Percentiles rank a stretch among this genome's conserved stretches.
These are phyloP conservation scores for Dicerorhinus sumatrensis DNA, from an alignment of 2,113 vertebrate genomes.

Conservation along the genomic window DNA sequence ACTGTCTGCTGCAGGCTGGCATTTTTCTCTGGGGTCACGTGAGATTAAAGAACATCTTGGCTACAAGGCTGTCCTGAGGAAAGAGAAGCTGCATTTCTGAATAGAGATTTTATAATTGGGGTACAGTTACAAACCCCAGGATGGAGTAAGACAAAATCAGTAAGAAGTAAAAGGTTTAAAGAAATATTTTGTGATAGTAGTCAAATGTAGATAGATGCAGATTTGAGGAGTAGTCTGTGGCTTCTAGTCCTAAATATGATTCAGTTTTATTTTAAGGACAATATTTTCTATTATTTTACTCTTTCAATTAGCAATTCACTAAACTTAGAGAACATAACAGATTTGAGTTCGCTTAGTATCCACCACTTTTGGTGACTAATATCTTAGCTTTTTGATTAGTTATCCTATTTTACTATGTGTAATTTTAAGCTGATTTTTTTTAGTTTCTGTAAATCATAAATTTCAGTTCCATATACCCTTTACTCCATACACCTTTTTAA, in stretches of 20 bases:
- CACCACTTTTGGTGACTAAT: not conserved
- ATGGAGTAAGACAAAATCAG: not conserved
- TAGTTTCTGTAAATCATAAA: conserved; percentile 25
- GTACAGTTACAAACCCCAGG: not conserved
- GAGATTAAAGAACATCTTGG: conserved; percentile 25
- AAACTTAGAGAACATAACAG: not conserved
- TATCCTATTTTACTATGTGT: not conserved
- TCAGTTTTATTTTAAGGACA: not conserved
- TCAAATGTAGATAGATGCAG: not conserved
- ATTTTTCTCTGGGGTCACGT: conserved; percentile 40
- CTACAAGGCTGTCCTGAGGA: not conserved
- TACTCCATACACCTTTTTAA: not conserved
- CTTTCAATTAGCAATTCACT: not conserved
- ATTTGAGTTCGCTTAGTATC: not conserved
- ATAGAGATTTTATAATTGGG: not conserved
- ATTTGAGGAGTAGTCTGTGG: not conserved
- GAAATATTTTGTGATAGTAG: not conserved
- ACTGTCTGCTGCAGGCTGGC: not conserved
- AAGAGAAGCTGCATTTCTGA: conserved; percentile 37
- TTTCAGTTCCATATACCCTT: not conserved
- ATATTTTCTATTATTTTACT: not conserved
- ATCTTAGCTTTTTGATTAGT: not conserved
- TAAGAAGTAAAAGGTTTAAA: not conserved
- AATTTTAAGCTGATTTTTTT: conserved; percentile 1
- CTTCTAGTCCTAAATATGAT: not conserved